Evolutionary conservation across 1,140 invertebrate genomes (phyloP), one percentile per base, ranked within the genome.

Genomic region (Heliothis virescens): DNA sequence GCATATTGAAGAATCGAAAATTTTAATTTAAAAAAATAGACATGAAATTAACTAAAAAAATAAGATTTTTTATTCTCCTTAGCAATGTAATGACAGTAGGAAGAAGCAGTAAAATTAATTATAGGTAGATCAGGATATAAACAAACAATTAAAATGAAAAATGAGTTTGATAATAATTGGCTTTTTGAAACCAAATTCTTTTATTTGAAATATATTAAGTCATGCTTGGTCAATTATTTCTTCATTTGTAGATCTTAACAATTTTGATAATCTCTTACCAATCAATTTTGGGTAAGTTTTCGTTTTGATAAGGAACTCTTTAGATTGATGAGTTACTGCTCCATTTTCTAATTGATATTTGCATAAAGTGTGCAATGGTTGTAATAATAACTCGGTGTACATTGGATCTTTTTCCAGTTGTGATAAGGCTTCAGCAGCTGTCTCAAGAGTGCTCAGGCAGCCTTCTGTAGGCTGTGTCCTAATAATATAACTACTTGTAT

Each of bases 381-480:
- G 95, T 29, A 98, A 95, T 78, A 99, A 95, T 62, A 96, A 94
- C 86, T 97, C 93, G 84, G 95, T 96, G 85, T 98, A 96, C 77
- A 95, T 95, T 41, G 95, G 92, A 89, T 97, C 95, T 34, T 95
- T 90, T 95, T 99, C 98, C 76, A 99, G 90, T 82, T 97, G 96
- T 3, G 97, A 95, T 72, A 99, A 94, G 13, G 98, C 97, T 90
- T 98, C 95, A 1, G 98, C 98, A 3, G 97, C 98, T 26, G 98
- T 98, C 95, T 99, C 98, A 41, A 99, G 93, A 0, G 98, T 99
- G 57, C 98, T 99, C 13, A 99, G 95, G 88, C 98, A 98, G 41
- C 97, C 97, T 92, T 99, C 98, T 29, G 97, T 98, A 5, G 98
- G 98, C 90, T 99, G 98, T 5, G 98, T 99, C 83, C 98, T 96